Conservation (phyloP, 2,888 invertebrate genomes). For the Noctua janthina region DNA sequence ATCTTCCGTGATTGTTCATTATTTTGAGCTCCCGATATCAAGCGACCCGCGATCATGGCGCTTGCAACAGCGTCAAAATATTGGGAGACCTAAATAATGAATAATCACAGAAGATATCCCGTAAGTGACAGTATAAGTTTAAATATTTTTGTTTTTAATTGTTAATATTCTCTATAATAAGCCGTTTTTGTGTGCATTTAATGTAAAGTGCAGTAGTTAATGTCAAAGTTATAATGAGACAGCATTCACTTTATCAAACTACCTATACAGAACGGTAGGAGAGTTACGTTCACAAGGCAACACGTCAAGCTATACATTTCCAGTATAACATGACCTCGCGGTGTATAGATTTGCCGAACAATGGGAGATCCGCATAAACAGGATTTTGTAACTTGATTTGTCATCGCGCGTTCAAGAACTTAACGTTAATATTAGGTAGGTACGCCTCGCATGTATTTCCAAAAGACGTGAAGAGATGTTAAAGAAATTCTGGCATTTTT, state of each 20-base stretch:
- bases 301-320: background rate
- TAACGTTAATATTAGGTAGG: background rate
- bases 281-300: background rate
- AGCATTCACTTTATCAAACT: slow-evolving; percentile 16
- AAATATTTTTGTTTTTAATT: background rate
- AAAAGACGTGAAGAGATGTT: background rate
- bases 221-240: background rate
- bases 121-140: no score
- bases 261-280: background rate
- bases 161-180: slow-evolving; percentile 22
- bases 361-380: no score
- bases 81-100: no score
- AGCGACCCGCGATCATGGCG: no score
- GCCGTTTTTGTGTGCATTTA: background rate
- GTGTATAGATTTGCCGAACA: no score
- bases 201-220: slow-evolving; percentile 14
- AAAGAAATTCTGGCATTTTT: background rate
- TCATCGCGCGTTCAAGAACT: background rate
- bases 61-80: no score
- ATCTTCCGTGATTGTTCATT: no score
- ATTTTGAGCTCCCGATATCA: no score
- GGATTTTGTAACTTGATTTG: no score
- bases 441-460: background rate
- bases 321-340: no score
- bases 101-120: no score